Evolutionary conservation across 2,113 vertebrate species (phyloP), one percentile per base, ranked within the genome.

Genomic region (Ctenomys sociabilis): DNA sequence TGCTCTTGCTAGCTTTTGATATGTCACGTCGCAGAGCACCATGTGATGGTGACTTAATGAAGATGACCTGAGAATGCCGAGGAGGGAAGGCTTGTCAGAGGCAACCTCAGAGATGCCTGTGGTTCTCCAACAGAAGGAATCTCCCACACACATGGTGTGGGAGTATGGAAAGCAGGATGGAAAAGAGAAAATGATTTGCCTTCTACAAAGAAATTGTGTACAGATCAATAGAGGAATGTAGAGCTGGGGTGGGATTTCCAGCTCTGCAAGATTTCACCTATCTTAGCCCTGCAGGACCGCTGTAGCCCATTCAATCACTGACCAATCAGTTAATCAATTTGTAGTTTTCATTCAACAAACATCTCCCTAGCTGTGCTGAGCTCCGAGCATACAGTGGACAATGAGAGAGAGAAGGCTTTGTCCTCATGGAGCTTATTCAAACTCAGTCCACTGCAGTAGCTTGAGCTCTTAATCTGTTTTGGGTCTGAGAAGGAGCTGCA

Each of bases 381-480:
- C 9, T 3, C 84, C 61, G 70, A 95, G 57, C 6, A 21, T 21
- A 57, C 4, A 52, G 26, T 43, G 35, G 13, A 43, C 10, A 52
- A 22, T 12, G 24, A 52, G 64, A 59, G 70, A 68, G 54, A 64
- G 10, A 0, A 32, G 83, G 35, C 21, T 49, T n/a, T 35, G 11
- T 45, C 80, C 32, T 77, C 61, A 0, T 40, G 66, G 40, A 78
- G 28, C 64, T 66, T 59, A 66, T 10, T 49, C 6, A 49, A 30
- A n/a, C 35, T 68, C 19, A 7, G 6, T 40, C 81, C 13, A 49
- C 43, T 17, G 3, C 10, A 0, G 0, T 2, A 0, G 59, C 86
- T 40, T 13, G 14, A 72, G 40, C 5, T 7, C 32, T 77, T 59
- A 4, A 22, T n/a, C 14, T 45, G 12, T 66, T 6, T 72, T 7